Evolutionary conservation across 2,888 invertebrate species (phyloP).

Genomic region (Tethea ocularis): DNA sequence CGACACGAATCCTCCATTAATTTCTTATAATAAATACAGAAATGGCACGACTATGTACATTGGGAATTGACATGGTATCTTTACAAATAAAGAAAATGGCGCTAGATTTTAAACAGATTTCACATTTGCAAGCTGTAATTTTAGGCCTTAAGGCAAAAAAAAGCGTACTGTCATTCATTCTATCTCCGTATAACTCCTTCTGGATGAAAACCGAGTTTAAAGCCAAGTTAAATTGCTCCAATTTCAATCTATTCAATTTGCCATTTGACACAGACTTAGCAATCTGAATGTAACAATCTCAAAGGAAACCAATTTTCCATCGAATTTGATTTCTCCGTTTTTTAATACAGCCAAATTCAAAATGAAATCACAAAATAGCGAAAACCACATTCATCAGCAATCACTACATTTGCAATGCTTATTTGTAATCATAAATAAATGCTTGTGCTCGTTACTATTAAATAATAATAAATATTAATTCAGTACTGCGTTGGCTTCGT

Average conservation of each 20-base stretch:
- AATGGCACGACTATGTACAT: constrained; percentile 82
- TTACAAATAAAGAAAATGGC: constrained; percentile 47
- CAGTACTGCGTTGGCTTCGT: constrained; percentile 35
- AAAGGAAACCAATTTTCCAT: constrained; percentile 5
- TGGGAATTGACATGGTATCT: constrained; percentile 77
- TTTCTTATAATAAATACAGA: constrained; percentile 58
- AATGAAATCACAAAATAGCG: constrained; percentile 30
- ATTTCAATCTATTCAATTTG: not conserved
- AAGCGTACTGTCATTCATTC: constrained; percentile 35
- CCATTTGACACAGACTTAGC: not conserved
- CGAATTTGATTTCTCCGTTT: not conserved
- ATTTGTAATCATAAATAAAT: constrained; percentile 37
- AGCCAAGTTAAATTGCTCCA: not conserved
- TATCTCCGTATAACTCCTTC: not conserved
- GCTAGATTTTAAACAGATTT: constrained; percentile 40
- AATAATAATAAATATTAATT: constrained; percentile 13
- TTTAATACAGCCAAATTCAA: not conserved
- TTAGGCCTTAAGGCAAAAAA: constrained; percentile 54
- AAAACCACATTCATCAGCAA: constrained; percentile 31
- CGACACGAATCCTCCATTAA: constrained; percentile 56
- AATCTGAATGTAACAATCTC: not conserved
- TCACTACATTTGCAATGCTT: constrained; percentile 29
- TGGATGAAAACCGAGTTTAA: not conserved
- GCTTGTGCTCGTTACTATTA: constrained; percentile 47
- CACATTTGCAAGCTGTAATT: constrained; percentile 30